A percentile compares a stretch with the other conserved stretches of the same genome.
phyloP scores from a whole-genome alignment of 1,140 invertebrate genomes.

The Uloborus diversus region DNA sequence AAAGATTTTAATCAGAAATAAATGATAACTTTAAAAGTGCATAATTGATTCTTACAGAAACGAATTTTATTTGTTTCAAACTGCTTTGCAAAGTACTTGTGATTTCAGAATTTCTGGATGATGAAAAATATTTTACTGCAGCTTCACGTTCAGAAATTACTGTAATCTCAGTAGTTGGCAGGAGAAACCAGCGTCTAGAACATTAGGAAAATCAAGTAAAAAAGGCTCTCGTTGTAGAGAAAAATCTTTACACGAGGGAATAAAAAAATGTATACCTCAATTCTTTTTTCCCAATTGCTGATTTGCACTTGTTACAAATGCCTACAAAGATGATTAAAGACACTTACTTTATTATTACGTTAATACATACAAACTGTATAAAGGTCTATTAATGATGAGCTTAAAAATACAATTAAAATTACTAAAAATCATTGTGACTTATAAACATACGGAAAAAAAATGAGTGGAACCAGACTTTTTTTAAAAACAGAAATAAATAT shows the following conservation, averaged over 20 bases:
- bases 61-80: conserved; percentile 71
- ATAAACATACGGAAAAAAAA: background rate
- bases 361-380: background rate
- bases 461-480: too few species aligned
- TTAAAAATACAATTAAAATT: background rate
- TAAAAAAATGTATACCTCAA: conserved; percentile 21
- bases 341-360: background rate
- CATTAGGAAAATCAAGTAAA: background rate
- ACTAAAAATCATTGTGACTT: background rate
- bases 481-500: too few species aligned
- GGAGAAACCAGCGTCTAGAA: conserved; percentile 33
- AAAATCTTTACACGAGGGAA: background rate
- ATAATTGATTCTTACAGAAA: conserved; percentile 65
- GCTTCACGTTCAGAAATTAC: conserved; percentile 67
- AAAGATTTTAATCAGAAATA: background rate
- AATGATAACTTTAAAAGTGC: background rate
- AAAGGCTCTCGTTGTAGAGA: background rate
- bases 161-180: conserved; percentile 63
- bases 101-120: conserved; percentile 70
- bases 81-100: conserved; percentile 70
- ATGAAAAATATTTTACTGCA: conserved; percentile 72
- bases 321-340: conserved; percentile 10
- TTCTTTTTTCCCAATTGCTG: conserved; percentile 41
- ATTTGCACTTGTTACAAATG: conserved; percentile 45
- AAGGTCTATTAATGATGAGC: background rate